Base-by-base conservation (phyloP, 2,888 invertebrate genomes). In the Sycophila texana region DNA sequence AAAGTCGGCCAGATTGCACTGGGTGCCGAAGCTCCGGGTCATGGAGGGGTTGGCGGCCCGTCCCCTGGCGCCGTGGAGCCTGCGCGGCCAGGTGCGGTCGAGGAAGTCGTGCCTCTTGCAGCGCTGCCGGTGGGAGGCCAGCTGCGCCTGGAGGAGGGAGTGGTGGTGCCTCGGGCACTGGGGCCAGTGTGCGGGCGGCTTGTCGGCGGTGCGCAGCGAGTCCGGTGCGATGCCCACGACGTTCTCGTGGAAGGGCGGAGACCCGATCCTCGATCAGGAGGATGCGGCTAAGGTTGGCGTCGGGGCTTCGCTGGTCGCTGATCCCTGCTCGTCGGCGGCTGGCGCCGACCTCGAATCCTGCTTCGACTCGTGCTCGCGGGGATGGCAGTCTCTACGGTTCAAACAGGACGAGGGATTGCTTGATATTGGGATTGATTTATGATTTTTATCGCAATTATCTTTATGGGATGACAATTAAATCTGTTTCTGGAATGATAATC, bases 371-470 rank as follows among this genome's bases (percentile, higher is more conserved):
- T 77, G 53, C 61, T 60, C 91, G 88, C 92, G 92, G 87, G 93
- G 93, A 89, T 91, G 91, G 84, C 93, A 91, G 86, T 93, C 89
- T 85, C 91, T 91, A 88, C 93, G 93, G 22, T 20, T n/a, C 10
- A n/a, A 30, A 10, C 18, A 1, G 53, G 53, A 14, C 7, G 39
- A 7, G 0, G 39, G 4, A 5, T 2, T 39, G 4, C 4, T 39
- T 5, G 39, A 7, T 39, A 26, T 2, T 26, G 7, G 4, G 39
- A 39, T 7, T 39, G 5, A 4, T 5, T 39, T 39, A 39, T 4
- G 39, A 39, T 39, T 39, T 39, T 39, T 3, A 30, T 30, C n/a
- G n/a, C 4, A 30, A 30, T 30, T 30, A 30, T 30, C 4, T 30
- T 30, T 39, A 5, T 39, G 7, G 20, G 22, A 3, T 16, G 4